These are phyloP conservation scores for Zoroaster sp. DNA, from an alignment of 53 echinoderm and acorn worm species.

Conservation along the genomic window DNA sequence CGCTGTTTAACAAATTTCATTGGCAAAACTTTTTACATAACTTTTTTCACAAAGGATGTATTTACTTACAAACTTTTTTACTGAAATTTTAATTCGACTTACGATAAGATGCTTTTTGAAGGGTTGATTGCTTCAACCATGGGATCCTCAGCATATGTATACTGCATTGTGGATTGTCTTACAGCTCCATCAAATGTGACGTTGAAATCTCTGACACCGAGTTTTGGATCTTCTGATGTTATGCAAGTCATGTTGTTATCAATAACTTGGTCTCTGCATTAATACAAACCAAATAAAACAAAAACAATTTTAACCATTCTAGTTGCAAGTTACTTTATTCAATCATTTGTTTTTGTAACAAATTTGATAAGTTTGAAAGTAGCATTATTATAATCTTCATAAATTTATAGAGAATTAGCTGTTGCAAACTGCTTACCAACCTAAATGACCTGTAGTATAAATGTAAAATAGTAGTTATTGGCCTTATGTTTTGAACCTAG, in stretches of 20 bases:
- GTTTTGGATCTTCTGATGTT: not conserved
- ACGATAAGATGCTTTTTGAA: conserved; percentile 50
- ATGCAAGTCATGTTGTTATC: conserved; percentile 40
- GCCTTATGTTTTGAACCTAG: too few species aligned
- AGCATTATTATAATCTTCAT: too few species aligned
- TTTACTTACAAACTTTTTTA: not conserved
- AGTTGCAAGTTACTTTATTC: not conserved
- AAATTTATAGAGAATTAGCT: too few species aligned
- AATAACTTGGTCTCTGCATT: not conserved
- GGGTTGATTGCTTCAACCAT: not conserved
- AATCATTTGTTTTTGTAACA: too few species aligned
- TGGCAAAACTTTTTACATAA: not conserved
- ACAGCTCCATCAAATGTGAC: conserved; percentile 50
- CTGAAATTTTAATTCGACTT: conserved; percentile 14
- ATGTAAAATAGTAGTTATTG: too few species aligned
- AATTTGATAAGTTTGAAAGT: too few species aligned
- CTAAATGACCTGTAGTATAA: too few species aligned
- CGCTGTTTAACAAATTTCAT: not conserved
- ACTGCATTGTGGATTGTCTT: conserved; percentile 8
- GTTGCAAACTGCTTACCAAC: too few species aligned
- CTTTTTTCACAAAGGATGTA: not conserved
- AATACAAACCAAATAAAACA: not conserved
- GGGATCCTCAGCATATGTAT: conserved; percentile 41
- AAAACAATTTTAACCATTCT: not conserved
- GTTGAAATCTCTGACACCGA: not conserved